These are phyloP conservation scores for Allobates femoralis DNA, from an alignment of 2,797 vertebrate species.

Conservation along the genomic window DNA sequence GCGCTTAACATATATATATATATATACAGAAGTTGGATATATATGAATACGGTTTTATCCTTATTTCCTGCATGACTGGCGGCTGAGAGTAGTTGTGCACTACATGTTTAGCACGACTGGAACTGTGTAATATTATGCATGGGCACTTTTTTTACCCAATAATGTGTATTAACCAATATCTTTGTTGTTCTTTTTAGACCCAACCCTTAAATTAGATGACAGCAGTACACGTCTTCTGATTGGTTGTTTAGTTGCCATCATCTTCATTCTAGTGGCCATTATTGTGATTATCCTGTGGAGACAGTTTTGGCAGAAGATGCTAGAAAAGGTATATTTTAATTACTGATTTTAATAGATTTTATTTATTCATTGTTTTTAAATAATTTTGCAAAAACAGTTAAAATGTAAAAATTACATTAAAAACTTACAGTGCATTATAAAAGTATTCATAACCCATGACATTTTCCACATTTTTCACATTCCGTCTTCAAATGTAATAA, in stretches of 20 bases:
- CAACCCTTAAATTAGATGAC: slow-evolving; percentile 94
- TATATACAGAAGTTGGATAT: too few relatives aligned
- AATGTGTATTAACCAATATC: not conserved
- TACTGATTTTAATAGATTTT: not conserved
- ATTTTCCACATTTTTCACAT: too few relatives aligned
- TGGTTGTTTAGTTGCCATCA: slow-evolving; percentile 96
- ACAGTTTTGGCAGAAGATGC: slow-evolving; percentile 99
- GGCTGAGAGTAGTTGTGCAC: too few relatives aligned
- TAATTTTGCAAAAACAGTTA: not conserved
- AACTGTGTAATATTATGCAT: too few relatives aligned
- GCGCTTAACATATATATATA: too few relatives aligned
- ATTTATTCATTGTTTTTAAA: not conserved
- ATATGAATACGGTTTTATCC: too few relatives aligned
- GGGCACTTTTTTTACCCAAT: not conserved
- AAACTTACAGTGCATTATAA: too few relatives aligned
- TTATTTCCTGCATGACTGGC: too few relatives aligned
- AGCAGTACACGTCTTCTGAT: slow-evolving; percentile 97
- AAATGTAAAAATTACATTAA: not conserved
- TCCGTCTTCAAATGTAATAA: too few relatives aligned
- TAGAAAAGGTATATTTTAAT: slow-evolving; percentile 89
- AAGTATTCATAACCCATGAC: too few relatives aligned
- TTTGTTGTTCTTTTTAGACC: slow-evolving; percentile 73
- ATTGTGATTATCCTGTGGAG: slow-evolving; percentile 98
- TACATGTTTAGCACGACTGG: too few relatives aligned
- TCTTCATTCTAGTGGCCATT: slow-evolving; percentile 95